Evolutionary conservation across 1,140 invertebrate species (phyloP).

Genomic region (Carposina sasakii): DNA sequence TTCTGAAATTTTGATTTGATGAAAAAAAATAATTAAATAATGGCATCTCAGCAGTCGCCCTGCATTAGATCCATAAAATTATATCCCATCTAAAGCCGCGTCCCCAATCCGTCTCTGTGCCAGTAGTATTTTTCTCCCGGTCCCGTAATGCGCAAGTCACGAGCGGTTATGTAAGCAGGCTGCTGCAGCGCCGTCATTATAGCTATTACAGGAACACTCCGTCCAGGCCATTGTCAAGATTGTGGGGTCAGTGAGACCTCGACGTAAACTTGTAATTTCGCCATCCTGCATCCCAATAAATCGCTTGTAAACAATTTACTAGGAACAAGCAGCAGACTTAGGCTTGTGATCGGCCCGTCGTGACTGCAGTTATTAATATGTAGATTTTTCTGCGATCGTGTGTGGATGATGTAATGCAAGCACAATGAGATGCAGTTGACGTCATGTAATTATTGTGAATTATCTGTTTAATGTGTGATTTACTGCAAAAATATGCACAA

Average conservation of each 20-base stretch:
- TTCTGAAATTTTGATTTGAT: no score
- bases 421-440: constrained; percentile 37
- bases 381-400: no score
- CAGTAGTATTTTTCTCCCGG: constrained; percentile 57
- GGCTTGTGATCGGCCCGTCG: constrained; percentile 50
- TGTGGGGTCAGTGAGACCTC: constrained; percentile 62
- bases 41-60: no score
- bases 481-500: no score
- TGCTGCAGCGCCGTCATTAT: constrained; percentile 63
- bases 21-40: no score
- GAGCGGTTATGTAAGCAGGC: constrained; percentile 67
- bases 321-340: constrained; percentile 32
- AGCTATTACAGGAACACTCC: constrained; percentile 61
- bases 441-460: no score
- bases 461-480: no score
- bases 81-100: not conserved
- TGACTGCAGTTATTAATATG: constrained; percentile 65
- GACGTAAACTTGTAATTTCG: constrained; percentile 62
- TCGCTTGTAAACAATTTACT: constrained; percentile 64
- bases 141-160: constrained; percentile 69
- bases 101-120: constrained; percentile 33
- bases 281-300: constrained; percentile 65
- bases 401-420: no score
- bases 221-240: constrained; percentile 67
- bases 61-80: no score